Percentiles rank a stretch among this genome's conserved stretches.
These are phyloP conservation scores for Artibeus jamaicensis DNA, from an alignment of 2,797 vertebrate genomes.

Conservation along the genomic window DNA sequence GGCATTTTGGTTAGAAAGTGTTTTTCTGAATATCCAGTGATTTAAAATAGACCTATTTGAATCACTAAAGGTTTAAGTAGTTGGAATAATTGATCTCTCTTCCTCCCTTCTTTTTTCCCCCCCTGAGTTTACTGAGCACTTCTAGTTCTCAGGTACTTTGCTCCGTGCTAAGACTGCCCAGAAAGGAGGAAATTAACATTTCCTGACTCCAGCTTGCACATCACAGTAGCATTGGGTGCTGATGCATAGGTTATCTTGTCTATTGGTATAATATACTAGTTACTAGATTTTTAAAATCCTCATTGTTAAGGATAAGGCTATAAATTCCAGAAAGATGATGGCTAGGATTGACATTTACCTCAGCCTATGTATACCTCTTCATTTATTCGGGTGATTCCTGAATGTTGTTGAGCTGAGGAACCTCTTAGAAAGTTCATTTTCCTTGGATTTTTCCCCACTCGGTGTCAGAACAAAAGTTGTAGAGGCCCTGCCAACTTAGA, in stretches of 20 bases:
- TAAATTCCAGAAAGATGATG: not conserved
- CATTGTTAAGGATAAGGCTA: not conserved
- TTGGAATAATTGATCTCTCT: not conserved
- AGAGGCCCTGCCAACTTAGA: not conserved
- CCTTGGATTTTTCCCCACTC: not conserved
- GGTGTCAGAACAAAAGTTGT: not conserved
- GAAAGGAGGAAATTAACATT: not conserved
- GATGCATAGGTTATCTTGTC: not conserved
- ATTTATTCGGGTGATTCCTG: not conserved
- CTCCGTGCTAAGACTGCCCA: not conserved
- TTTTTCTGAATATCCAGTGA: not conserved
- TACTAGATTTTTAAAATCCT: not conserved
- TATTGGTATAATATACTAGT: not conserved
- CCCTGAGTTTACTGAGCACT: not conserved
- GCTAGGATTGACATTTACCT: not conserved
- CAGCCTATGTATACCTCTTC: not conserved
- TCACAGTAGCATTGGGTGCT: not conserved
- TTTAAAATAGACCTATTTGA: not conserved
- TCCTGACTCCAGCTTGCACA: not conserved
- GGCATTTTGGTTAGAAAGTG: not conserved
- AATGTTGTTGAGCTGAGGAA: not conserved
- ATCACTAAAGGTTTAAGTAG: not conserved
- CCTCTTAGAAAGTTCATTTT: not conserved
- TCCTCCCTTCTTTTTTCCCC: not conserved
- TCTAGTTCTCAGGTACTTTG: not conserved